These are phyloP conservation scores for Dinocampus coccinellae DNA, from an alignment of 2,888 invertebrate species.

Conservation along the genomic window DNA sequence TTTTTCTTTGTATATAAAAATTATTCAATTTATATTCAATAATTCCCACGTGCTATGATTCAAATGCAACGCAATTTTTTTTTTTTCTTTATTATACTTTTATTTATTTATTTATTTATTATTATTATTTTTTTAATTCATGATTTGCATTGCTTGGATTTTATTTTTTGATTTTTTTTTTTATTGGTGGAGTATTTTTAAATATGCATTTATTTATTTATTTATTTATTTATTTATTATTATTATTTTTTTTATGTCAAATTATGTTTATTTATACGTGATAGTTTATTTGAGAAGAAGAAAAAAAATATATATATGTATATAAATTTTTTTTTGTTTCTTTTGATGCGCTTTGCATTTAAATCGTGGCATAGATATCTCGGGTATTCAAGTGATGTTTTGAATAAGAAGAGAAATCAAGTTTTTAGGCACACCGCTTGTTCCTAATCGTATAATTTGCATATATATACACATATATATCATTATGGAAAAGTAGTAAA, in stretches of 20 bases:
- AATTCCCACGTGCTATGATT: conserved; percentile 35
- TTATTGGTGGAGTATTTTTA: neutral
- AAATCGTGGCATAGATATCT: conserved; percentile 44
- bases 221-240: neutral
- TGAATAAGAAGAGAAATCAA: conserved; percentile 47
- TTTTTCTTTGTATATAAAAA: conserved; percentile 25
- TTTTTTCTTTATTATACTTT: neutral
- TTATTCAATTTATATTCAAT: neutral
- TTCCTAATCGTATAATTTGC: conserved; percentile 56
- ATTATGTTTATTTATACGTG: neutral
- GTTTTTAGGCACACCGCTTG: conserved; percentile 56
- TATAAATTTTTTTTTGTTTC: no score
- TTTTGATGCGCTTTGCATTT: conserved; percentile 46
- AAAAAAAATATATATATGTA: no score
- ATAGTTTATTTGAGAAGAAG: neutral
- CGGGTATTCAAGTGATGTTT: conserved; percentile 34
- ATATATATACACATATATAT: conserved; percentile 44
- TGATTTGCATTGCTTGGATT: neutral
- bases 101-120: no score
- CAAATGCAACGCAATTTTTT: conserved; percentile 41
- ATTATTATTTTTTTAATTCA: neutral
- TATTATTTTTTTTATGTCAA: neutral
- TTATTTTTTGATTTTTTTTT: neutral
- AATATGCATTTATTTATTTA: neutral
- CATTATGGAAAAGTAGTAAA: conserved; percentile 41